A percentile compares a stretch with the other conserved stretches of the same genome.
phyloP scores from a whole-genome alignment of 2,797 vertebrate species.

The Anomalospiza imberbis region DNA sequence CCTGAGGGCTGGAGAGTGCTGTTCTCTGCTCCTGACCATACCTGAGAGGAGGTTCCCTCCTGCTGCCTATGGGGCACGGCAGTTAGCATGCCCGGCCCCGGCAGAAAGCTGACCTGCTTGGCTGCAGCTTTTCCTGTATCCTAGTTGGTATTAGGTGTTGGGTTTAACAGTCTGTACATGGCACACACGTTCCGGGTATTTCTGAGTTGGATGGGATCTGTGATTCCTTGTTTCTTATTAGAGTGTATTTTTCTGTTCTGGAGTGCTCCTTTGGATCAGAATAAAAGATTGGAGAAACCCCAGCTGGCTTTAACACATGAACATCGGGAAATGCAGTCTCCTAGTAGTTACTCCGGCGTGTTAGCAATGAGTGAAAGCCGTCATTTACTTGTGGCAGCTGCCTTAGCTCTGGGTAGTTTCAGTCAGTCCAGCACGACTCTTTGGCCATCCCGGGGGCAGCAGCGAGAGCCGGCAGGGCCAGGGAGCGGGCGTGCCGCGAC shows the following conservation, averaged over 20 bases:
- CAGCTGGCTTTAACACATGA: background rate
- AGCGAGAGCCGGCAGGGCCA: fast-evolving
- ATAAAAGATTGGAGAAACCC: background rate
- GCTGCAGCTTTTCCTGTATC: background rate
- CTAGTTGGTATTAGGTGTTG: background rate
- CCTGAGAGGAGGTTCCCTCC: background rate
- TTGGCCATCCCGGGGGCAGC: fast-evolving
- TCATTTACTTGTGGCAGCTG: background rate
- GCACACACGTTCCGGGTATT: background rate
- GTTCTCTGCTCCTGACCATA: background rate
- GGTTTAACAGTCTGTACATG: background rate
- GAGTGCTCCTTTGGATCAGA: background rate
- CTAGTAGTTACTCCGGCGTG: background rate
- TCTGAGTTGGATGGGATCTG: background rate
- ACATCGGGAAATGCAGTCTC: background rate
- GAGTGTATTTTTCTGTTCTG: background rate
- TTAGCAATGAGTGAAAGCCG: background rate
- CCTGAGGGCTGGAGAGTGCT: background rate
- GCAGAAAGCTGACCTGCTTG: background rate
- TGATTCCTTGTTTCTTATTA: background rate
- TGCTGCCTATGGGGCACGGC: background rate
- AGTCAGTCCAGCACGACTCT: fast-evolving
- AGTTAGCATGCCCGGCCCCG: background rate
- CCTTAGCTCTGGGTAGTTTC: fast-evolving
- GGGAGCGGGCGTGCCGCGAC: no score